Evolutionary conservation across 2,888 invertebrate genomes (phyloP).

Genomic region (Schizaphis graminum): DNA sequence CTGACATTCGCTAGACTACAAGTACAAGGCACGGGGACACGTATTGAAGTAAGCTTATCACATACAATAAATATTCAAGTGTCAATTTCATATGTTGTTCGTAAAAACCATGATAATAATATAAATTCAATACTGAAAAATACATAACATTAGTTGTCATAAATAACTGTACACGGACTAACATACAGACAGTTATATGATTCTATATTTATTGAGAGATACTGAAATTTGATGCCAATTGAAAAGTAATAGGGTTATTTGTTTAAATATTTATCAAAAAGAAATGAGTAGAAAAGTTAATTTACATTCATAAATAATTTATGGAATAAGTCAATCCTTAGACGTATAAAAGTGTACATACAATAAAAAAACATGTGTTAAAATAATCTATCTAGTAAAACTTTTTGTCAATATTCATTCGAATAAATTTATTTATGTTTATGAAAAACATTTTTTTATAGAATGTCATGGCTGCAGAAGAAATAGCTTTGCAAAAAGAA

Average conservation of each 20-base stretch:
- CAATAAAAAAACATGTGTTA: constrained; percentile 23
- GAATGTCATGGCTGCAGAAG: constrained; percentile 74
- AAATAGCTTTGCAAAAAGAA: constrained; percentile 80
- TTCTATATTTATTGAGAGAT: background rate
- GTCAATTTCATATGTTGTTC: constrained; percentile 38
- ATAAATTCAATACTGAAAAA: constrained; percentile 48
- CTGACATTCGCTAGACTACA: constrained; percentile 81
- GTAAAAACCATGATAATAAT: background rate
- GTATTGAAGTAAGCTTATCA: constrained; percentile 71
- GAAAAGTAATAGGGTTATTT: constrained; percentile 42
- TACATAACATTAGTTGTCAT: constrained; percentile 13
- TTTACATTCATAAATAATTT: constrained; percentile 48
- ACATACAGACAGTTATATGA: constrained; percentile 48
- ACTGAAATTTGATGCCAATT: constrained; percentile 48
- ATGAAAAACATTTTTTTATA: constrained; percentile 69
- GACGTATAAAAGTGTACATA: constrained; percentile 19
- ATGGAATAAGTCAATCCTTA: constrained; percentile 20
- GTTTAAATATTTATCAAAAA: constrained; percentile 39
- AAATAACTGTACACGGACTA: constrained; percentile 47
- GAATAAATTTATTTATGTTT: background rate
- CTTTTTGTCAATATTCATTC: background rate
- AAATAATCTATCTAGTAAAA: constrained; percentile 7
- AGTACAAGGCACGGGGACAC: constrained; percentile 75
- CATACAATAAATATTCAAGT: constrained; percentile 46
- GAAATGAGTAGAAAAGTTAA: no score